Percentiles rank a stretch among this genome's conserved stretches.
phyloP scores from a whole-genome alignment of 2,888 invertebrate genomes.

The Idaea biselata region DNA sequence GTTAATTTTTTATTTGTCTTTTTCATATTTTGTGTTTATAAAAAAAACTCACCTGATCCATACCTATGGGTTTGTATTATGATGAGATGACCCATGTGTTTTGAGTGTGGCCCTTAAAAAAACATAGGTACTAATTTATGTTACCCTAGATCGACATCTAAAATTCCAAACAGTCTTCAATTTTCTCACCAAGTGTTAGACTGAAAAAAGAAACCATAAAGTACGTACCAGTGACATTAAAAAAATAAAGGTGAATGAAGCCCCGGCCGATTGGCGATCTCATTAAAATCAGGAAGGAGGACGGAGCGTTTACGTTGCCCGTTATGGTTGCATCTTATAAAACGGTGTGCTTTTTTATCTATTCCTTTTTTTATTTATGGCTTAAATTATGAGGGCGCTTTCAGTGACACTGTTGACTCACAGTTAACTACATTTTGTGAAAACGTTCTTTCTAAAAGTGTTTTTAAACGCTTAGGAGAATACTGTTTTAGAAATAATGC shows the following conservation, averaged over 20 bases:
- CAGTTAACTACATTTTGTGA: neutral
- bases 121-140: neutral
- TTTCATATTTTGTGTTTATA: too few species aligned
- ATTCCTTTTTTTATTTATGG: slow-evolving; percentile 26
- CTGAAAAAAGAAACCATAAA: slow-evolving; percentile 16
- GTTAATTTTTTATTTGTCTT: too few species aligned
- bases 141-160: neutral
- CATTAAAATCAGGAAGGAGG: slow-evolving; percentile 70
- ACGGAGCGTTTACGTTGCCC: slow-evolving; percentile 47
- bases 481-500: too few species aligned
- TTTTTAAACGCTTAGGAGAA: too few species aligned
- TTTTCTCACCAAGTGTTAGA: neutral
- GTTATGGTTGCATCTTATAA: slow-evolving; percentile 35
- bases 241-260: slow-evolving; percentile 31
- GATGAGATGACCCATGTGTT: too few species aligned
- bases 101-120: neutral
- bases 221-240: slow-evolving; percentile 20
- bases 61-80: too few species aligned
- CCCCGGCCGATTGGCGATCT: slow-evolving; percentile 62
- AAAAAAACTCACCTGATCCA: too few species aligned
- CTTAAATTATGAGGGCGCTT: slow-evolving; percentile 8
- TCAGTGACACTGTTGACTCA: neutral
- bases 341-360: slow-evolving; percentile 27
- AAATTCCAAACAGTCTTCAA: neutral
- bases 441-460: neutral